Evolutionary conservation across 2,888 invertebrate species (phyloP).

Genomic region (Drosophila borealis): DNA sequence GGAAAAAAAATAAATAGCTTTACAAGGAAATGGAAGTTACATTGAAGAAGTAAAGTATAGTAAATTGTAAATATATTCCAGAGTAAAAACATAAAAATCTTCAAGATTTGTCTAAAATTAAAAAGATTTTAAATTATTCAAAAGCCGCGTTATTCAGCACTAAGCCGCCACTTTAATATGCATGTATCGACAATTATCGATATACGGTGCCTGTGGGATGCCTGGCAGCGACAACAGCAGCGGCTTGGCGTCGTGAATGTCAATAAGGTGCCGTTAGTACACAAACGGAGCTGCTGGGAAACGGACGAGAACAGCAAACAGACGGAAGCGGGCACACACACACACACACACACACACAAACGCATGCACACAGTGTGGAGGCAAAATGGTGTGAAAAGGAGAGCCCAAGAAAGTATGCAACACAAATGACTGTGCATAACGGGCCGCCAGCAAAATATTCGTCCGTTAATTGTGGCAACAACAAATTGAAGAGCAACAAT

Average conservation of each 20-base stretch:
- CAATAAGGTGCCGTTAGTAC: constrained; percentile 46
- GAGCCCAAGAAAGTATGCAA: constrained; percentile 56
- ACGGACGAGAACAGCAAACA: constrained; percentile 34
- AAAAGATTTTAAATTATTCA: neutral
- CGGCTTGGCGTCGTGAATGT: constrained; percentile 7
- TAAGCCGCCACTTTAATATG: neutral
- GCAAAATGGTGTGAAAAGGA: constrained; percentile 27
- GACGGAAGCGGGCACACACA: constrained; percentile 13
- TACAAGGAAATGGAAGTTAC: too few relatives aligned
- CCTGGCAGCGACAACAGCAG: neutral
- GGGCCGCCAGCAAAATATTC: constrained; percentile 26
- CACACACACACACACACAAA: constrained; percentile 18
- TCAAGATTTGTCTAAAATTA: too few relatives aligned
- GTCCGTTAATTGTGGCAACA: constrained; percentile 35
- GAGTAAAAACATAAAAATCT: too few relatives aligned
- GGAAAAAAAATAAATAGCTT: too few relatives aligned
- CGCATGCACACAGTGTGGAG: constrained; percentile 15
- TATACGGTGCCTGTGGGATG: constrained; percentile 5
- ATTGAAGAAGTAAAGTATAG: too few relatives aligned
- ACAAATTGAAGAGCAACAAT: constrained; percentile 17
- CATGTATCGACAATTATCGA: constrained; percentile 41
- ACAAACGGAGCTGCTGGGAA: constrained; percentile 55
- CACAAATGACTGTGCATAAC: constrained; percentile 33
- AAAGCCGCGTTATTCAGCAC: neutral
- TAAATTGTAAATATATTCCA: too few relatives aligned